phyloP scores from a whole-genome alignment of 1,140 invertebrate genomes.

The Plodia interpunctella region DNA sequence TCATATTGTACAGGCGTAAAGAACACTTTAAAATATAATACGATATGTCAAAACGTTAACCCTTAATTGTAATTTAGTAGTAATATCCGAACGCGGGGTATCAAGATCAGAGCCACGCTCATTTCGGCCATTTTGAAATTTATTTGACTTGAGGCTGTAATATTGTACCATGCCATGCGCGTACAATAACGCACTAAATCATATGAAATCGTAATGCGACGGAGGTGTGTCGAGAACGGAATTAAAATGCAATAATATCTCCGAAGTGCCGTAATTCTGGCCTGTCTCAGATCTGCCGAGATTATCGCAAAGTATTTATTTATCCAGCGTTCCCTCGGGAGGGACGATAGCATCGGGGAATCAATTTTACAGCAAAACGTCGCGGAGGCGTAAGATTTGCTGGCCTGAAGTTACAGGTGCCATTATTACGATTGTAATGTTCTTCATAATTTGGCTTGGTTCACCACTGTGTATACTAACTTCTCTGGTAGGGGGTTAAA shows the following conservation, averaged over 20 bases:
- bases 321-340: constrained; percentile 66
- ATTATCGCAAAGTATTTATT: constrained; percentile 75
- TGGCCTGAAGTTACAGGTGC: constrained; percentile 56
- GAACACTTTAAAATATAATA: constrained; percentile 27
- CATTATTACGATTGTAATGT: constrained; percentile 32
- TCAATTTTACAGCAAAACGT: constrained; percentile 69
- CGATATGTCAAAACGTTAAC: constrained; percentile 38
- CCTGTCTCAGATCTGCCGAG: constrained; percentile 64
- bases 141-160: constrained; percentile 37
- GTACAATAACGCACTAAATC: constrained; percentile 64
- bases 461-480: too few relatives aligned
- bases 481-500: too few relatives aligned
- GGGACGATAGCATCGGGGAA: constrained; percentile 70
- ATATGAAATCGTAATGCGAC: constrained; percentile 56
- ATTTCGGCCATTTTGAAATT: constrained; percentile 46
- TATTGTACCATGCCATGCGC: constrained; percentile 20
- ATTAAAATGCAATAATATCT: constrained; percentile 75
- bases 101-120: constrained; percentile 41
- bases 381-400: constrained; percentile 61
- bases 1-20: constrained; percentile 8
- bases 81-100: constrained; percentile 38
- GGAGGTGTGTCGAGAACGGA: constrained; percentile 54
- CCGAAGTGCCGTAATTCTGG: constrained; percentile 57
- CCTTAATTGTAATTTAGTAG: constrained; percentile 60
- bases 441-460: too few relatives aligned